Evolutionary conservation across 2,888 invertebrate species (phyloP), one percentile per base, ranked within the genome.

Genomic region (Agrotis ipsilon): DNA sequence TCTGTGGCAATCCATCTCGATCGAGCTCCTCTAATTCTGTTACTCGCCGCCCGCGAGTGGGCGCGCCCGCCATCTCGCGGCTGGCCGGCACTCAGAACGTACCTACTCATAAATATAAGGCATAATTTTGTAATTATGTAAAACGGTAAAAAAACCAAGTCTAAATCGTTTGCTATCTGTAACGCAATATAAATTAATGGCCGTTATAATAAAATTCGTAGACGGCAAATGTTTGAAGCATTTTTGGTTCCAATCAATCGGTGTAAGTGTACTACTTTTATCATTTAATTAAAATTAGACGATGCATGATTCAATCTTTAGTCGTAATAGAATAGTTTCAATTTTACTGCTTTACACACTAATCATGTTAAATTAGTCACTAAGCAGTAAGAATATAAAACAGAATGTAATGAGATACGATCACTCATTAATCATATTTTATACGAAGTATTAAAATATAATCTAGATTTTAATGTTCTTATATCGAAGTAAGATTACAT

Each of bases 61-160:
- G 94, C 90, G 93, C 91, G 91, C 83, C 90, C 86, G 60, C 76
- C 90, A 86, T 54, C 66, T 52, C 21, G 62, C 90, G 86, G 60
- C 74, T 63, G 62, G 46, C 68, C 74, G 73, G 27, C 66, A 86
- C 83, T 87, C 75, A 83, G 84, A 39, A 87, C 86, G 84, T 88
- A 90, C 55, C 55, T 57, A 64, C 91, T 91, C 92, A 89, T 93
- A 92, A 92, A 93, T 90, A 92, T 88, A 90, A 92, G 89, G 92
- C 92, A 94, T 94, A 94, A 94, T 94, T 94, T 94, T 92, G 94
- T 95, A 94, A 95, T 95, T 94, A 94, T 94, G 92, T 94, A 93
- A 94, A 94, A 93, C 94, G 94, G 92, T 94, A 94, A 93, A 94
- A 91, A 94, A 92, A 88, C 86, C 89, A 89, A 90, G 89, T 90